These are phyloP conservation scores for Theocolax elegans DNA, from an alignment of 1,140 invertebrate species.

Conservation along the genomic window DNA sequence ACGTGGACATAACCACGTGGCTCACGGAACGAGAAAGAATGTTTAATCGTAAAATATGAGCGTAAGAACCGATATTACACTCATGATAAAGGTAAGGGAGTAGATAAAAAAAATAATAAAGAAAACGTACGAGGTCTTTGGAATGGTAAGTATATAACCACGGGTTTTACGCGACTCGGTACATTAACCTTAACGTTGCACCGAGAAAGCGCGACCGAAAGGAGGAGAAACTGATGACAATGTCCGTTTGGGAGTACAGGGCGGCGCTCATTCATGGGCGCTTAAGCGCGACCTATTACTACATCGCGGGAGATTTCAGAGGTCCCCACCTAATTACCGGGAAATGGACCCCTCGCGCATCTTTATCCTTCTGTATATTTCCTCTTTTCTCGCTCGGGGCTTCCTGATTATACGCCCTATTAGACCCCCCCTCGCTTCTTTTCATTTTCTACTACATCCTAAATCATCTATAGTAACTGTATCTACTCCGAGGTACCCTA, in stretches of 20 bases:
- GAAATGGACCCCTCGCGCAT: slow-evolving; percentile 1
- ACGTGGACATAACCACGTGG: too few relatives aligned
- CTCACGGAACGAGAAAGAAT: too few relatives aligned
- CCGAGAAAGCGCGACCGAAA: not conserved
- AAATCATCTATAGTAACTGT: too few relatives aligned
- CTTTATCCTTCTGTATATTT: too few relatives aligned
- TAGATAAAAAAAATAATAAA: not conserved
- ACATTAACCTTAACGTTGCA: slow-evolving; percentile 19
- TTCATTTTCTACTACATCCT: too few relatives aligned
- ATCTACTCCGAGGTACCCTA: too few relatives aligned
- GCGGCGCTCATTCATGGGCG: not conserved
- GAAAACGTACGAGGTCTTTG: not conserved
- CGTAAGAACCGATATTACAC: too few relatives aligned
- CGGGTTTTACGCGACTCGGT: not conserved
- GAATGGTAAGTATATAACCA: not conserved
- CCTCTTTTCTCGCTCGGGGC: too few relatives aligned
- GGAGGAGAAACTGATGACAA: not conserved
- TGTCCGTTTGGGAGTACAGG: not conserved
- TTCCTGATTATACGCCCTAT: too few relatives aligned
- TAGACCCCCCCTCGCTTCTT: too few relatives aligned
- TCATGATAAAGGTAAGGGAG: too few relatives aligned
- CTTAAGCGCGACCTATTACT: slow-evolving; percentile 7
- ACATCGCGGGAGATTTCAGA: not conserved
- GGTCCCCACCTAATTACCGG: slow-evolving; percentile 23
- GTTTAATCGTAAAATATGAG: too few relatives aligned